Evolutionary conservation across 2,888 invertebrate genomes (phyloP), one percentile per base, ranked within the genome.

Genomic region (Dione juno): DNA sequence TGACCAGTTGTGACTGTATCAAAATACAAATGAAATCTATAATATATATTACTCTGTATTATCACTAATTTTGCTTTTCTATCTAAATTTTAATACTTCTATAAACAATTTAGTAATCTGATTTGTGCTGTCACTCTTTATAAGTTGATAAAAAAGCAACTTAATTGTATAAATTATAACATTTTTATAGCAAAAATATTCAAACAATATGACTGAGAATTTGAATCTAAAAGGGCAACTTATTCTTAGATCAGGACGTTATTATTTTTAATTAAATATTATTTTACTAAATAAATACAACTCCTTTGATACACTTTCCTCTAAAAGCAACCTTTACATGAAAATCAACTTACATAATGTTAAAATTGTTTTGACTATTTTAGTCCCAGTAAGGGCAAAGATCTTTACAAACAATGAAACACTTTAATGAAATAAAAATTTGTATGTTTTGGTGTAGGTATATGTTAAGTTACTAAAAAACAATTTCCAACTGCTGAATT

Each of bases 341-440:
- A 43, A 67, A 43, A 61, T 61, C 14, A 63, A 52, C 66, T 54
- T 61, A 13, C 53, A 19, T 41, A 57, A 45, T 48, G 54, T 67
- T 65, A 63, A 68, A 71, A 65, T 70, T 59, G 19, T 35, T n/a
- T 10, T 65, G 61, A 61, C 54, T 68, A 68, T 69, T 71, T 68
- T 64, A 41, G 57, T 58, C 14, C 59, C 14, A 35, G 64, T 50
- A 58, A 58, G 67, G 67, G 50, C 40, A 63, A 70, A 28, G 63
- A 70, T 63, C 63, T 67, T 57, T 63, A 40, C 48, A 67, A 50
- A 57, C 61, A 64, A 57, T 50, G 67, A 57, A 54, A 19, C 35
- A 54, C 57, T 70, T 41, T 63, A 67, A 67, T 43, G 35, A 45
- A 28, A 40, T 11, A 16, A 28, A n/a, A 61, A 48, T 28, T 16